Base-by-base conservation (phyloP, 2,113 vertebrate genomes). In the Cephalopholis sonnerati region DNA sequence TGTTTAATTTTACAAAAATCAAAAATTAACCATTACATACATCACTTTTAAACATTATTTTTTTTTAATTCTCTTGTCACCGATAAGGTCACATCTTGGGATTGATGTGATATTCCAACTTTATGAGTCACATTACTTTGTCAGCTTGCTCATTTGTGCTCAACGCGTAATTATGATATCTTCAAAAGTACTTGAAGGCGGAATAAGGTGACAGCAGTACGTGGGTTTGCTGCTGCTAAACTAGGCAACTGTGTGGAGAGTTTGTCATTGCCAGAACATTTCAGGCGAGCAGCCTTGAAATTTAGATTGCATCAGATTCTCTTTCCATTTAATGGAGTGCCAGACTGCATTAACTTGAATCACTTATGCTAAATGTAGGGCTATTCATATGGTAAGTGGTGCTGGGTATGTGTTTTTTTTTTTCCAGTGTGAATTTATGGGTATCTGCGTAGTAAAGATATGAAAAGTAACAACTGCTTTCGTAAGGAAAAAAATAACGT, bases 251-350 rank as follows among this genome's bases (percentile, higher is more conserved):
- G 83, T 84, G 87, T 74, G 71, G 70, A 84, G 87, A 81, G 83
- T 90, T 92, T 77, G 80, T 88, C 85, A 78, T 29, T 16, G 73
- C 83, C 78, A 82, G 77, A 89, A 89, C 54, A 81, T 91, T 83
- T 85, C 69, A 82, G 62, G 54, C 73, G 25, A 74, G 83, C 84
- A 77, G 78, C 81, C 83, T 89, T 85, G 84, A 91, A 92, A 91
- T 90, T 79, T 83, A 88, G 86, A 91, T 90, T 90, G 86, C 90
- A 88, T 92, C 89, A 90, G 74, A 91, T 88, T 91, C 86, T 83
- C 85, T 89, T 90, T 86, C 65, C 51, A 81, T 86, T 89, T 90
- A 92, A 90, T 84, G 61, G 86, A 91, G 87, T 82, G 90, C 82
- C 85, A 87, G 77, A 50, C 77, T 87, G 77, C 90, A 91, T 94